Conservation (phyloP, 2,888 invertebrate species). For the Cartodere bifasciata region DNA sequence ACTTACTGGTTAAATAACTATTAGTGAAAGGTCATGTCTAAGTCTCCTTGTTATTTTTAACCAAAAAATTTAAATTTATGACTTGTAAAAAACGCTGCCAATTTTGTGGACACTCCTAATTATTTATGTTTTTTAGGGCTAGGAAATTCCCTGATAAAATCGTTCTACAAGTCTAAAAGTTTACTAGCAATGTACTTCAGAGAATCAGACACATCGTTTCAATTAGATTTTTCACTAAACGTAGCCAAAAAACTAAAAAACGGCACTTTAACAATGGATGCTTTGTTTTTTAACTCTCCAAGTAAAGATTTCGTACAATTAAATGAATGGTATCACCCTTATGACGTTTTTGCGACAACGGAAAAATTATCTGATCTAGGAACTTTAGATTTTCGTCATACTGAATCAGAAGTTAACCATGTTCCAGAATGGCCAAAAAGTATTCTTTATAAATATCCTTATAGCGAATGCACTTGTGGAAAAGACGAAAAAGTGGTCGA, state of each 20-base stretch:
- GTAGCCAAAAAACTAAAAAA: not conserved
- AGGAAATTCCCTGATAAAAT: conserved; percentile 24
- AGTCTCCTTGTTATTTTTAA: no score
- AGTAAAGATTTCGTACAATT: no score
- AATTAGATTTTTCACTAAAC: conserved; percentile 15
- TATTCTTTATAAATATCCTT: conserved; percentile 26
- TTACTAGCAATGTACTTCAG: conserved; percentile 29
- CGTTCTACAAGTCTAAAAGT: conserved; percentile 20
- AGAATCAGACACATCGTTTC: conserved; percentile 19
- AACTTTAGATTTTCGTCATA: conserved; percentile 5
- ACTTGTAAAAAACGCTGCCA: no score
- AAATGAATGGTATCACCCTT: no score
- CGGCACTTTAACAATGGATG: not conserved
- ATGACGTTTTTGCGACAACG: no score
- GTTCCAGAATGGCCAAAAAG: conserved; percentile 17
- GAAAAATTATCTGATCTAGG: conserved; percentile 2
- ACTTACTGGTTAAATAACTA: no score
- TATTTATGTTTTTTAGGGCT: conserved; percentile 19
- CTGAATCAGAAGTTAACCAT: conserved; percentile 6
- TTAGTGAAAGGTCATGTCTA: no score
- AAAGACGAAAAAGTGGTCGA: not conserved
- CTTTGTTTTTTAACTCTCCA: no score
- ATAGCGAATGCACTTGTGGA: conserved; percentile 25
- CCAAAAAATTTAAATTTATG: no score
- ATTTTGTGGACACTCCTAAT: not conserved